Base-by-base conservation (phyloP, 2,797 vertebrate genomes). In the Meriones psammophilus region DNA sequence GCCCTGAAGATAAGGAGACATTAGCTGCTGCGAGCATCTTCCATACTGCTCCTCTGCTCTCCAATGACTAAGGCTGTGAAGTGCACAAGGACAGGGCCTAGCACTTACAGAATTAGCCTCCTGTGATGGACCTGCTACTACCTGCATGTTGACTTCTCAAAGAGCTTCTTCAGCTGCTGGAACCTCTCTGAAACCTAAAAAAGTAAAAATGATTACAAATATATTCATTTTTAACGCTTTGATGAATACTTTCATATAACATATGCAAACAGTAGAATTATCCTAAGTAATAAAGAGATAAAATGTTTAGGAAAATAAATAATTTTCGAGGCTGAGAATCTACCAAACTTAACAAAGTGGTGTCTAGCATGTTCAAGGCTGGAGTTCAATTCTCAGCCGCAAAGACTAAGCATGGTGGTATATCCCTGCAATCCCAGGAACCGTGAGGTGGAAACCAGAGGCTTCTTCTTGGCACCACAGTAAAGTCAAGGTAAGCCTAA, bases 121-220 rank as follows among this genome's bases (percentile, higher is more conserved):
- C 91, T 88, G 88, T 79, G 88, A 78, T 64, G 36, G 79, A 92
- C 73, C 80, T 81, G 93, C 94, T 97, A 78, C 98, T 98, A 98
- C 99, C 99, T 99, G 99, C 98, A 98, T 98, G 98, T 99, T 94
- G 99, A 99, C 98, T 99, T 99, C 99, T 99, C 99, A 98, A 99
- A 99, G 78, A 99, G 98, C 98, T 99, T 99, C 99, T 99, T 99
- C 95, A 99, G 98, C 93, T 99, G 99, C 96, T 99, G 97, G 97
- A 99, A 99, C 96, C 99, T 99, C 97, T 99, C 99, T 95, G 99
- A 99, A 96, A 99, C 99, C 99, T 99, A 98, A 92, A 77, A 87
- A 87, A 97, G 80, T 84, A 24, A 85, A 76, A 97, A 26, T 39
- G 93, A 94, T 15, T 56, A 2, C 74, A 56, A 86, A 18, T 5